These are phyloP conservation scores for Sipunculus nudus DNA, from an alignment of 2,888 invertebrate genomes.

Conservation along the genomic window DNA sequence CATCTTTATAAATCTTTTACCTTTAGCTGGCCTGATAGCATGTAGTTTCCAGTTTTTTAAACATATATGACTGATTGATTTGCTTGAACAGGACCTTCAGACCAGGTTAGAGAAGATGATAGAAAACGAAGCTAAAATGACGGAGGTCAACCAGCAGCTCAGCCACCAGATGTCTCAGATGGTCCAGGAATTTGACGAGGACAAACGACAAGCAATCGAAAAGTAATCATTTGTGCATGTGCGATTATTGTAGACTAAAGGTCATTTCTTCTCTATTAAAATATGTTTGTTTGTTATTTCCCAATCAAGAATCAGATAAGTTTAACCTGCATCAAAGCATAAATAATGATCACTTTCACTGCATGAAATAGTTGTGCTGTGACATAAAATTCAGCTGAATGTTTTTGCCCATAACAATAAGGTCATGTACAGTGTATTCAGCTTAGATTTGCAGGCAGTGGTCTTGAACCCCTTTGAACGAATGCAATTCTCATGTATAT, in stretches of 20 bases:
- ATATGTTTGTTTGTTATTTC: background rate
- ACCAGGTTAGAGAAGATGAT: constrained; percentile 52
- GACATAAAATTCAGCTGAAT: background rate
- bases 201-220: constrained; percentile 56
- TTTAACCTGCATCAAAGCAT: background rate
- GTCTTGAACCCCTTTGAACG: no score
- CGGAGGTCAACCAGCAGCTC: constrained; percentile 56
- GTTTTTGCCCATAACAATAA: background rate
- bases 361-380: background rate
- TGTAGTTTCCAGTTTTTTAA: no score
- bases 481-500: no score
- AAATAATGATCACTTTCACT: background rate
- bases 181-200: constrained; percentile 56
- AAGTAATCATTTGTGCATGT: constrained; percentile 37
- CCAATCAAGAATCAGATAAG: background rate
- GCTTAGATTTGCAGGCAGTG: no score
- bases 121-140: constrained; percentile 52
- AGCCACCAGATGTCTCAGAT: constrained; percentile 55
- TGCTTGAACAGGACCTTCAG: constrained; percentile 43
- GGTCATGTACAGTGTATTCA: no score
- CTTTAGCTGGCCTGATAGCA: no score
- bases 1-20: no score
- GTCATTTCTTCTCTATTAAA: background rate
- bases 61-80: no score
- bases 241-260: background rate